Conservation (phyloP, 2,888 invertebrate species). For the Xestia rhomboidea region DNA sequence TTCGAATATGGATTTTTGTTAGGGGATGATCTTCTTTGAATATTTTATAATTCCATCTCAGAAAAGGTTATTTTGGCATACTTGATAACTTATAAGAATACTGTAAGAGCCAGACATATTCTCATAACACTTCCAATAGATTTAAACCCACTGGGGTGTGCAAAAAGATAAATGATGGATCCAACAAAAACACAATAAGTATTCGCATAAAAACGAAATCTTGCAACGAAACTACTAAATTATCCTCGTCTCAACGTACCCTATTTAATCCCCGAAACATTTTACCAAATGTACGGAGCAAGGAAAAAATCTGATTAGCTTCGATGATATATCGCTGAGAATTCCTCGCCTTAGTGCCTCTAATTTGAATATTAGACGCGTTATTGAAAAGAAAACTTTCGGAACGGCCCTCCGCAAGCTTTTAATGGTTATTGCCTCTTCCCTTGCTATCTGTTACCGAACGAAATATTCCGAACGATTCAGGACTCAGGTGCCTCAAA, state of each 20-base stretch:
- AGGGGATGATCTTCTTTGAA: slow-evolving; percentile 53
- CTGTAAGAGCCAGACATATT: slow-evolving; percentile 9
- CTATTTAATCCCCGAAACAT: slow-evolving; percentile 83
- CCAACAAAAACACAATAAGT: slow-evolving; percentile 63
- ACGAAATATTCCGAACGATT: slow-evolving; percentile 67
- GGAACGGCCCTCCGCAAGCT: slow-evolving; percentile 85
- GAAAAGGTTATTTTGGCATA: background rate
- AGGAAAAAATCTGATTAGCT: slow-evolving; percentile 87
- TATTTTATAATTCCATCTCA: slow-evolving; percentile 44
- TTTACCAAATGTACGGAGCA: slow-evolving; percentile 80
- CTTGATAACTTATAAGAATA: slow-evolving; percentile 23
- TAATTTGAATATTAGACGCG: slow-evolving; percentile 91
- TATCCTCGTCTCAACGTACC: slow-evolving; percentile 71
- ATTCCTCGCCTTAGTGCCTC: slow-evolving; percentile 87
- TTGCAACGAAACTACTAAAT: slow-evolving; percentile 77
- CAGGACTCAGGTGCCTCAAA: slow-evolving; percentile 69
- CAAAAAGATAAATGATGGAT: slow-evolving; percentile 57
- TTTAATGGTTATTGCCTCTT: slow-evolving; percentile 90
- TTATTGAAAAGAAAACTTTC: slow-evolving; percentile 90
- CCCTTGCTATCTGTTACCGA: slow-evolving; percentile 77
- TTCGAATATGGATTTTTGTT: slow-evolving; percentile 28
- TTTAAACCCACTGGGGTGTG: slow-evolving; percentile 31
- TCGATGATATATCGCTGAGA: slow-evolving; percentile 88
- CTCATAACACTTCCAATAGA: slow-evolving; percentile 31
- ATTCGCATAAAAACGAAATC: slow-evolving; percentile 68